Evolutionary conservation across 2,888 invertebrate species (phyloP), one percentile per base, ranked within the genome.

Genomic region (Acheta domesticus): DNA sequence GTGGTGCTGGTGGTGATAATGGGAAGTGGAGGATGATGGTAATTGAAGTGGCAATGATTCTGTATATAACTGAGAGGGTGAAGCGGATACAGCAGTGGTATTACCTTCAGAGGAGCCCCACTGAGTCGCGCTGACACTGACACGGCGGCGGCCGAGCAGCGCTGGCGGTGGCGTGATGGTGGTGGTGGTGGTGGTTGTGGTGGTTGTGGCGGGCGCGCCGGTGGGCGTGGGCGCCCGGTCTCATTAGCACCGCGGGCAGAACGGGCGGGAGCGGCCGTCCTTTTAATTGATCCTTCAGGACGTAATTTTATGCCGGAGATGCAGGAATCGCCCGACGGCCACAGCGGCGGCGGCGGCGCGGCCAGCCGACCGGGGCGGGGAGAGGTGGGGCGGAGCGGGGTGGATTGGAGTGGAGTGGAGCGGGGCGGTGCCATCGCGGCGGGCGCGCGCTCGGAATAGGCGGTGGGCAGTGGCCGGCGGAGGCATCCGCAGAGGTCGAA

Each of bases 211-310:
- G 62, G 62, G 16, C 16, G 0, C n/a, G 62, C 16, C 1, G n/a
- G 62, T n/a, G 62, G 16, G n/a, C 36, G n/a, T n/a, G 14, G n/a
- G 62, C 62, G 16, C 62, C n/a, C 62, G 62, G 62, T 11, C 62
- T 62, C 62, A 62, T 62, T 62, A 62, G 62, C 62, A 62, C 62
- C 16, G 62, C 62, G 4, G 62, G 62, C 16, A 62, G 62, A 62
- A 62, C 62, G 4, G n/a, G 62, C 62, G 16, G 14, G 16, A n/a
- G n/a, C 16, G 16, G 14, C 62, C 62, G n/a, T 62, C 62, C 16
- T 62, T 62, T 62, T 62, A 62, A 62, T 62, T 62, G 62, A 62
- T 62, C 62, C 62, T 62, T 62, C 62, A 62, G 62, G n/a, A 62
- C 62, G 62, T 62, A 62, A 62, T 62, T 62, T 62, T 62, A 62